Evolutionary conservation across 2,888 invertebrate species (phyloP).

Genomic region (Kuschelorhynchus macadamiae): DNA sequence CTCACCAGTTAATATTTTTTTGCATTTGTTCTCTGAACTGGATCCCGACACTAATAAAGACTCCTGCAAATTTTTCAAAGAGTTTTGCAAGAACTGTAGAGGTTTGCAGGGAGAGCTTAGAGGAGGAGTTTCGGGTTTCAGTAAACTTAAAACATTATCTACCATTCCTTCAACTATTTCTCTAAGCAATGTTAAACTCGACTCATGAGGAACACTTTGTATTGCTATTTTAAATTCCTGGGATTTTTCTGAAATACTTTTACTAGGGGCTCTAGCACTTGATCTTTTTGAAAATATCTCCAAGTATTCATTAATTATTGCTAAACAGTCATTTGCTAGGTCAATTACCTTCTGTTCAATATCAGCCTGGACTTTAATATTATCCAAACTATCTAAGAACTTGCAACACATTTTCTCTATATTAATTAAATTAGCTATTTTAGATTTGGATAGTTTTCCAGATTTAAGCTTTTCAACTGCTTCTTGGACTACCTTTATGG

Average conservation of each 20-base stretch:
- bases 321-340: slow-evolving; percentile 37
- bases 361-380: slow-evolving; percentile 34
- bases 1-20: slow-evolving; percentile 60
- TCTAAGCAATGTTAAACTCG: slow-evolving; percentile 40
- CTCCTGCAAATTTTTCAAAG: slow-evolving; percentile 63
- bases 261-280: slow-evolving; percentile 32
- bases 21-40: slow-evolving; percentile 56
- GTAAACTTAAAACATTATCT: slow-evolving; percentile 50
- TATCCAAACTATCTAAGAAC: slow-evolving; percentile 35
- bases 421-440: slow-evolving; percentile 18
- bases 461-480: slow-evolving; percentile 39
- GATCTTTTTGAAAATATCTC: slow-evolving; percentile 41
- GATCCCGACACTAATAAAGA: slow-evolving; percentile 55
- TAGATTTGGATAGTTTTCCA: slow-evolving; percentile 31
- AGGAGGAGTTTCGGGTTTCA: slow-evolving; percentile 50
- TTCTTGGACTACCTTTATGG: slow-evolving; percentile 37
- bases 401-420: slow-evolving; percentile 21
- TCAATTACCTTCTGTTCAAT: slow-evolving; percentile 39
- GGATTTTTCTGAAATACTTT: slow-evolving; percentile 45
- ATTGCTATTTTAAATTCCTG: slow-evolving; percentile 46
- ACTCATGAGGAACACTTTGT: slow-evolving; percentile 45
- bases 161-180: slow-evolving; percentile 46
- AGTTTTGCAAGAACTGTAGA: slow-evolving; percentile 59
- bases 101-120: slow-evolving; percentile 50
- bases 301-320: slow-evolving; percentile 43